phyloP scores from a whole-genome alignment of 2,113 vertebrate genomes.

The Gobio gobio region DNA sequence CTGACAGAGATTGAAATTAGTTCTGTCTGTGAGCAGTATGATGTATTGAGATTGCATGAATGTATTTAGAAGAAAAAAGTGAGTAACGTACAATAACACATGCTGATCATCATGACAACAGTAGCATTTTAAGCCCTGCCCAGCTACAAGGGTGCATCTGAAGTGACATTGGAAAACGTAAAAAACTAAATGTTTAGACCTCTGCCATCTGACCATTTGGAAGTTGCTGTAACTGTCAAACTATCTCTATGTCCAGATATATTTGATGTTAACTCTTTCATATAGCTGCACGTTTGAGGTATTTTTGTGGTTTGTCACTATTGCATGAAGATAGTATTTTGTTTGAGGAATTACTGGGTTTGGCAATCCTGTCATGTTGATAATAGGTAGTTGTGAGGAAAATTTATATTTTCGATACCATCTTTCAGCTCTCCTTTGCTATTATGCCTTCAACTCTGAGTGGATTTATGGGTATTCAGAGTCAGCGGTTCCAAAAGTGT shows the following conservation, averaged over 20 bases:
- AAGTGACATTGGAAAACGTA: neutral
- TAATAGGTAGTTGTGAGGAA: slow-evolving; percentile 6
- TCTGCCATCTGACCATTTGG: neutral
- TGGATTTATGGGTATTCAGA: neutral
- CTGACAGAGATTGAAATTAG: neutral
- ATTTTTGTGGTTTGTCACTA: slow-evolving; percentile 2
- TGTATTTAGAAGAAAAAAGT: neutral
- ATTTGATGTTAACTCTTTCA: neutral
- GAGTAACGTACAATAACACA: neutral
- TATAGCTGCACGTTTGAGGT: neutral
- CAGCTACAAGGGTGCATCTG: neutral
- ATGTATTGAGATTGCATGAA: neutral
- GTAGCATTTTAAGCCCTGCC: neutral
- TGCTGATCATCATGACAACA: too few relatives aligned
- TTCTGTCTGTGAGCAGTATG: neutral
- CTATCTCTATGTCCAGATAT: neutral
- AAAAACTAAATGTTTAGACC: neutral
- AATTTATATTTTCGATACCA: neutral
- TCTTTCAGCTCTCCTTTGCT: slow-evolving; percentile 19
- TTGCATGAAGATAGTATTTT: neutral
- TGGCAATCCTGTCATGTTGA: neutral
- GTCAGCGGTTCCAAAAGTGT: neutral
- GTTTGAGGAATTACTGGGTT: neutral
- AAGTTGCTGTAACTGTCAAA: neutral
- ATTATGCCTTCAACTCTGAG: slow-evolving; percentile 7